A percentile compares a stretch with the other conserved stretches of the same genome.
Conservation (phyloP, 2,797 vertebrate genomes). For the Lagorchestes hirsutus region DNA sequence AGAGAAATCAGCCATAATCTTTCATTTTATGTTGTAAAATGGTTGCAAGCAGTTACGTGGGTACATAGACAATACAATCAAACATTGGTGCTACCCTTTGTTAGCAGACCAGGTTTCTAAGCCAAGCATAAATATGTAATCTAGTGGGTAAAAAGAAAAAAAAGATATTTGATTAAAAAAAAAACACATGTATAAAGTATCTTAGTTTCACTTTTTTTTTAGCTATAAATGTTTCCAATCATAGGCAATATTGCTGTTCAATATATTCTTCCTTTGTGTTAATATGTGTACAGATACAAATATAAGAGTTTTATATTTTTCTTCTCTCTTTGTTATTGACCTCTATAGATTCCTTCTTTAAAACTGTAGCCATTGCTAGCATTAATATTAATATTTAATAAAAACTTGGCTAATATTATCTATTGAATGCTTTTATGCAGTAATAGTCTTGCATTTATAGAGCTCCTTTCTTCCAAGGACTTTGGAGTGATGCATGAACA, state of each 20-base stretch:
- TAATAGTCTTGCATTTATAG: constrained; percentile 63
- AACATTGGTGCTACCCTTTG: not conserved
- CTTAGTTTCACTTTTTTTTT: constrained; percentile 28
- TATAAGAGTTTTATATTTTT: constrained; percentile 53
- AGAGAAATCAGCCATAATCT: not conserved
- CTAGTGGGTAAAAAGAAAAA: constrained; percentile 40
- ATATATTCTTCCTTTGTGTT: constrained; percentile 65
- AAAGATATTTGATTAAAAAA: constrained; percentile 55
- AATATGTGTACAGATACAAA: constrained; percentile 61
- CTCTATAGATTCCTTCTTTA: constrained; percentile 69
- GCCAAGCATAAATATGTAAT: not conserved
- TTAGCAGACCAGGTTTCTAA: not conserved
- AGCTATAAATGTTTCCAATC: constrained; percentile 11
- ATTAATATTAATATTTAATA: constrained; percentile 78
- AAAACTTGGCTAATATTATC: constrained; percentile 64
- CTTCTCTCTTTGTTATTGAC: constrained; percentile 75
- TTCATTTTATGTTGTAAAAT: not conserved
- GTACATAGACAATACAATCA: not conserved
- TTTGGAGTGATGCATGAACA: constrained; percentile 53
- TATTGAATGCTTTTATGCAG: constrained; percentile 65
- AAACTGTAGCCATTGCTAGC: constrained; percentile 64
- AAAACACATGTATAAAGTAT: not conserved
- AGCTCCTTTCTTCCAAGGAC: constrained; percentile 32
- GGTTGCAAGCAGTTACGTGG: not conserved
- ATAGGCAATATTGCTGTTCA: constrained; percentile 36